Evolutionary conservation across 2,797 vertebrate species (phyloP).

Genomic region (Remorina albescens): DNA sequence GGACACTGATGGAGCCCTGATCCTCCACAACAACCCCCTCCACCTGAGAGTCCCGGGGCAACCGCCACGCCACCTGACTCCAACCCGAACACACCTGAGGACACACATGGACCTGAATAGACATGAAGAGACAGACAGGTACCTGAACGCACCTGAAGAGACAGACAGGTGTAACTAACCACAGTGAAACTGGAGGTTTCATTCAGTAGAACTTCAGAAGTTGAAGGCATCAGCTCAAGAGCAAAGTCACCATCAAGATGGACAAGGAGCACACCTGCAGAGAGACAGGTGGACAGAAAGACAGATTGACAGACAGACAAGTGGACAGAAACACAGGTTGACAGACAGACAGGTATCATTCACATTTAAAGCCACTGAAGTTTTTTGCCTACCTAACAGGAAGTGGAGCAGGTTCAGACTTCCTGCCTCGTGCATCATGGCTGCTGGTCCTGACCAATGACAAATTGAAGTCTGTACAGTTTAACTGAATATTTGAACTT

Average conservation of each 20-base stretch:
- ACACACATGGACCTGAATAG: too few relatives aligned
- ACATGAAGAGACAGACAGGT: constrained; percentile 9
- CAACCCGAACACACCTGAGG: constrained; percentile 84
- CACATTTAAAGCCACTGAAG: background rate
- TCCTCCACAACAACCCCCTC: constrained; percentile 66
- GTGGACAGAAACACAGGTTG: background rate
- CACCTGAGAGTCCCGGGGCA: constrained; percentile 39
- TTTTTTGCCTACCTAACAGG: constrained; percentile 58
- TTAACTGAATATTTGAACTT: too few relatives aligned
- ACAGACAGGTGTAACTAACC: constrained; percentile 49
- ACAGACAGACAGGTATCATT: constrained; percentile 1
- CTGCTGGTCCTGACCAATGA: constrained; percentile 4
- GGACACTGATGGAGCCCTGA: constrained; percentile 76
- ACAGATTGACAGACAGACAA: constrained; percentile 9
- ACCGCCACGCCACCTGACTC: constrained; percentile 82
- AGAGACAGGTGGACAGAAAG: constrained; percentile 17
- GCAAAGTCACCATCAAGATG: constrained; percentile 13
- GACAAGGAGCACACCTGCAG: constrained; percentile 60
- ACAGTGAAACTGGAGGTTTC: constrained; percentile 84
- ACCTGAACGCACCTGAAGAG: background rate
- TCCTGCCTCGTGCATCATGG: constrained; percentile 39
- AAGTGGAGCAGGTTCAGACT: constrained; percentile 39
- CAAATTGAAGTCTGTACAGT: too few relatives aligned
- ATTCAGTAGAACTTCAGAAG: constrained; percentile 81
- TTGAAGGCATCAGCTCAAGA: constrained; percentile 79